These are phyloP conservation scores for Drosophila histrio DNA, from an alignment of 2,888 invertebrate genomes.

Conservation along the genomic window DNA sequence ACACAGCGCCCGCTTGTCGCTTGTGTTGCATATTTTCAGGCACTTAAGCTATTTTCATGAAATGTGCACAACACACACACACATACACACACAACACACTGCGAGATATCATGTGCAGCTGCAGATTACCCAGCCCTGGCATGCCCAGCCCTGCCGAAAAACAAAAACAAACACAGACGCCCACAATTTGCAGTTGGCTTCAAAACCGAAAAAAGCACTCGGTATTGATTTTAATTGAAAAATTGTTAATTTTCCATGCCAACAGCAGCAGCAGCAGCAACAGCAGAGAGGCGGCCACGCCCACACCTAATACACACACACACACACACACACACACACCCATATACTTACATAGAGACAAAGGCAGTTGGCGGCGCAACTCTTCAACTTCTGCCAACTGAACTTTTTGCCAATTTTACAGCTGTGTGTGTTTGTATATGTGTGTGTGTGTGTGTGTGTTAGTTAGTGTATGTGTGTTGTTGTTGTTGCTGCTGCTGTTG, in stretches of 20 bases:
- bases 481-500: constrained; percentile 3
- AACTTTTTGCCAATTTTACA: constrained; percentile 63
- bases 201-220: constrained; percentile 55
- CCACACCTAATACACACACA: constrained; percentile 22
- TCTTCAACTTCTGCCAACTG: constrained; percentile 58
- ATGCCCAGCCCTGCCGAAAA: background rate
- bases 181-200: constrained; percentile 40
- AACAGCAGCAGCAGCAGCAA: constrained; percentile 52
- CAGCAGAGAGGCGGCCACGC: constrained; percentile 48
- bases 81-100: constrained; percentile 22
- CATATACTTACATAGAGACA: constrained; percentile 9
- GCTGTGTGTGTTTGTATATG: constrained; percentile 9
- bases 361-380: constrained; percentile 14
- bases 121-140: constrained; percentile 49
- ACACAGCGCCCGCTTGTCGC: constrained; percentile 31
- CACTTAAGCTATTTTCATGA: constrained; percentile 80
- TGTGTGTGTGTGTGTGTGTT: constrained; percentile 11
- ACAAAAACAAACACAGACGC: constrained; percentile 8
- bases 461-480: constrained; percentile 19
- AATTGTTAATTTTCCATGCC: constrained; percentile 84
- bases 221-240: constrained; percentile 84
- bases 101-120: constrained; percentile 36
- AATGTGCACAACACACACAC: constrained; percentile 56
- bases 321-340: constrained; percentile 6
- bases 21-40: constrained; percentile 79